phyloP scores from a whole-genome alignment of 2,797 vertebrate genomes.

The Eulemur albifrons region DNA sequence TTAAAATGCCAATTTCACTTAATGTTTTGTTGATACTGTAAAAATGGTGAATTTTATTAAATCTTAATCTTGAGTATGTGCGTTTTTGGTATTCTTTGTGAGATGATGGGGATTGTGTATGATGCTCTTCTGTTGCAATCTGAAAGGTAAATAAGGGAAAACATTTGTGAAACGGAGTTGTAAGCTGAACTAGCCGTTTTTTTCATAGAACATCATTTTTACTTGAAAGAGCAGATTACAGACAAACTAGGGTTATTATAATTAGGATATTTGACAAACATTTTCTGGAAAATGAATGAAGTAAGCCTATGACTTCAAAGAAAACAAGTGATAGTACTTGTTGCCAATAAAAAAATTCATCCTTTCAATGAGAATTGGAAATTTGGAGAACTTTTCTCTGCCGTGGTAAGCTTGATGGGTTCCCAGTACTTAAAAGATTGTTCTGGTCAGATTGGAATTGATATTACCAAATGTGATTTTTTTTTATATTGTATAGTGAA shows the following conservation, averaged over 20 bases:
- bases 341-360: background rate
- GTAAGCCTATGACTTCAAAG: background rate
- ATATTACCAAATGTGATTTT: background rate
- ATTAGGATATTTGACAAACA: background rate
- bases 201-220: background rate
- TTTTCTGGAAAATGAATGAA: slow-evolving; percentile 31
- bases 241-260: background rate
- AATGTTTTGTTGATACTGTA: background rate
- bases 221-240: background rate
- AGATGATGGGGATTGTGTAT: background rate
- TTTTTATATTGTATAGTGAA: background rate
- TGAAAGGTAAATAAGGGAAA: background rate
- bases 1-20: background rate
- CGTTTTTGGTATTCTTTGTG: slow-evolving; percentile 6
- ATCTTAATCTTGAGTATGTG: background rate
- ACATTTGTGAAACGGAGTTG: background rate
- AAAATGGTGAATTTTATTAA: slow-evolving; percentile 19
- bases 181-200: background rate
- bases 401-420: background rate
- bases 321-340: background rate
- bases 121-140: background rate
- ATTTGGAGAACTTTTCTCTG: background rate
- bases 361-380: slow-evolving; percentile 31
- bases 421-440: background rate
- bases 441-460: background rate